Evolutionary conservation across 2,797 vertebrate genomes (phyloP).

Genomic region (Echeneis naucrates): DNA sequence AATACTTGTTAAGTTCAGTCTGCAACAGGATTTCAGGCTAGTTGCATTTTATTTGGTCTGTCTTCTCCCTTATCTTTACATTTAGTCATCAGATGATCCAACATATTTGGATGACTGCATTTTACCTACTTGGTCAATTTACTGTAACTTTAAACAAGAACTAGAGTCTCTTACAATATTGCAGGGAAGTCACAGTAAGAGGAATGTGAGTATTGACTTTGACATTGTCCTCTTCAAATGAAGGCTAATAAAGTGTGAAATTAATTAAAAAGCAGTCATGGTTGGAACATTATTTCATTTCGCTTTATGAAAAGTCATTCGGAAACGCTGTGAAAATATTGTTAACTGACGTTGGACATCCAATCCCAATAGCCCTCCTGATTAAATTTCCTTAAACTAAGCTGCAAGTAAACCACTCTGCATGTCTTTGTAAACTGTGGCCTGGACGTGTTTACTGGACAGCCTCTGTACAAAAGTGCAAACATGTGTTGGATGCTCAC

Average conservation of each 20-base stretch:
- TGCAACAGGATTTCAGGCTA: background rate
- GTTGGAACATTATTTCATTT: constrained; percentile 8
- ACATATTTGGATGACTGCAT: constrained; percentile 9
- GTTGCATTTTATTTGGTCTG: background rate
- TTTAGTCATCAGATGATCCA: constrained; percentile 19
- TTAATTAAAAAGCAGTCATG: background rate
- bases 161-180: constrained; percentile 7
- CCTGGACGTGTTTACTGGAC: constrained; percentile 47
- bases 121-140: constrained; percentile 7
- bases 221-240: constrained; percentile 4
- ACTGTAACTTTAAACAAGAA: constrained; percentile 22
- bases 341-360: background rate
- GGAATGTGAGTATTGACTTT: background rate
- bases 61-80: background rate
- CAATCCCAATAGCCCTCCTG: no score
- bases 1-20: background rate
- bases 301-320: constrained; percentile 17
- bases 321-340: background rate
- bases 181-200: background rate
- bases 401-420: constrained; percentile 16
- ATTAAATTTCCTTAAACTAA: no score
- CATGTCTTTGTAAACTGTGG: constrained; percentile 43
- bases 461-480: constrained; percentile 31
- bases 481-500: constrained; percentile 57
- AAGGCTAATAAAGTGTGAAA: background rate